Base-by-base conservation (phyloP, 2,888 invertebrate genomes). In the Dorcus parallelipipedus region DNA sequence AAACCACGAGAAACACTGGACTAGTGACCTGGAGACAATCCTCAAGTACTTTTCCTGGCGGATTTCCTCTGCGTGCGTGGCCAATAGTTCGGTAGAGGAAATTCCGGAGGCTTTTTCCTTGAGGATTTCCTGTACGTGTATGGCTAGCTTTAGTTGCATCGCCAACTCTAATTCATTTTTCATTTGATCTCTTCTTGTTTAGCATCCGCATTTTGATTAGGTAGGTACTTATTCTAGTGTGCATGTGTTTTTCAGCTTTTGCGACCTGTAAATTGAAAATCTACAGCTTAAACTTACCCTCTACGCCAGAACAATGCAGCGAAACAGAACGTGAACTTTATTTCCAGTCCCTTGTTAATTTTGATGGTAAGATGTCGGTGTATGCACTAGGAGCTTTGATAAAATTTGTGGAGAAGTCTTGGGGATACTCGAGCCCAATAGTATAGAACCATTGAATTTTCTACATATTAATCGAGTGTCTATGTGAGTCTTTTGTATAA, bases 331-430 rank as follows among this genome's bases (percentile, higher is more conserved):
- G 84, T 50, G 76, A 78, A 2, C 69, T 83, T 10, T 87, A 84
- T 70, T 79, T 90, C 0, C 81, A 85, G 54, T 86, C 87, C 0
- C 74, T 84, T 1, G 71, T 90, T 1, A 85, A 89, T 74, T 85
- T 88, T 70, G 81, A 81, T 43, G 83, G 84, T 61, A 81, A 80
- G 5, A 80, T 84, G 52, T 86, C 86, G 59, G 81, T 91, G 3
- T 84, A 89, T 69, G 87, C 91, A 0, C 73, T 88, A 3, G 93
- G 92, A 3, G 86, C 88, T 0, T 76, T 93, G 42, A 76, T 93
- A 17, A 83, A 86, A 68, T 90, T 86, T 73, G 70, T 92, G 39
- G 90, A 91, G 64, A 81, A 83, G 52, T 83, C 86, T 71, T 88
- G 86, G 84, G 66, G 72, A 8, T 67, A 67, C 67, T 69, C 39